Conservation (phyloP, 2,797 vertebrate species). For the Chelmon rostratus region DNA sequence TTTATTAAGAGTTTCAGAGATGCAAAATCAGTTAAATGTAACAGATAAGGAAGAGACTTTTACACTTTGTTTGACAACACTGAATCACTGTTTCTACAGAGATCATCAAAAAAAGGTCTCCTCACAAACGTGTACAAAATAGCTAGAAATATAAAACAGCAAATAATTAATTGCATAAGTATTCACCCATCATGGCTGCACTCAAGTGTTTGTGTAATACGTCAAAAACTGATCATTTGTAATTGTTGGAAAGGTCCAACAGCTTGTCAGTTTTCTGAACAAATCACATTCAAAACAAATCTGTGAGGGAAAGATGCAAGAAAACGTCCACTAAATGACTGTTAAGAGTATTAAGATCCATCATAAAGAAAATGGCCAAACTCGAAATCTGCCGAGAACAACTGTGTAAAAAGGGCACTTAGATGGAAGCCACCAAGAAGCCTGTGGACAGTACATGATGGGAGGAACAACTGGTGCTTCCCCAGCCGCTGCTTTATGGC, state of each 20-base stretch:
- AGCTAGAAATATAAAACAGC: background rate
- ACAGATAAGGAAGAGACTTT: slow-evolving; percentile 24
- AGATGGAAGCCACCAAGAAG: background rate
- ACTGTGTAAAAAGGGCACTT: background rate
- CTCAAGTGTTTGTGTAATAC: background rate
- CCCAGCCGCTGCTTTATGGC: slow-evolving; percentile 3
- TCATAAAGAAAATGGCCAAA: background rate
- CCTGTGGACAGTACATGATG: background rate
- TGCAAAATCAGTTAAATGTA: slow-evolving; percentile 51
- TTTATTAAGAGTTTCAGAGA: slow-evolving; percentile 71
- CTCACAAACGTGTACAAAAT: background rate
- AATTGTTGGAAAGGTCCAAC: background rate
- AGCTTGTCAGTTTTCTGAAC: background rate
- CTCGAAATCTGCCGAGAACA: background rate
- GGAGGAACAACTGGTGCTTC: background rate
- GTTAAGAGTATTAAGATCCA: background rate
- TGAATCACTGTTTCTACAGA: background rate
- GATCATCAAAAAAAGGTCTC: background rate
- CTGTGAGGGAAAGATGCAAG: background rate
- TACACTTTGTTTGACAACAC: slow-evolving; percentile 16
- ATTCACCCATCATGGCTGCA: background rate
- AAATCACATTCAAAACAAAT: background rate
- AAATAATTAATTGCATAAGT: background rate
- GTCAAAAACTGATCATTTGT: background rate
- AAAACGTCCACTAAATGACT: background rate